Conservation (phyloP, 2,113 vertebrate species). For the Hemibagrus wyckioides region DNA sequence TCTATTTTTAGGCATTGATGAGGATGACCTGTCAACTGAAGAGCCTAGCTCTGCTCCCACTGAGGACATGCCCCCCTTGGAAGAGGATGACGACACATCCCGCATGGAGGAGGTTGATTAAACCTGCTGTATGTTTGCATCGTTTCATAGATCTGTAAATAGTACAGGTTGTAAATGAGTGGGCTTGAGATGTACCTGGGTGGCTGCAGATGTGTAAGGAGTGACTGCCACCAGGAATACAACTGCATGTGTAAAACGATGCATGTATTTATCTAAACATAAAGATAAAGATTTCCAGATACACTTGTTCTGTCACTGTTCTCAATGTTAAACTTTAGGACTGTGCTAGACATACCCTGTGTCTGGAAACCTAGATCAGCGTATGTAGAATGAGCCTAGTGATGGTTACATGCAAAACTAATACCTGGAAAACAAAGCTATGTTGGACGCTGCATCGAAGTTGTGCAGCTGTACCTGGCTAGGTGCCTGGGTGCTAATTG, state of each 20-base stretch:
- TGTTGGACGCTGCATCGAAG: neutral
- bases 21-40: slow-evolving; percentile 84
- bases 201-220: neutral
- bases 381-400: neutral
- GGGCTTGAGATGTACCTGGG: slow-evolving; percentile 22
- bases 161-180: slow-evolving; percentile 29
- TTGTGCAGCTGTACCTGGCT: slow-evolving; percentile 17
- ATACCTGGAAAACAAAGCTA: neutral
- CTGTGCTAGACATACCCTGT: neutral
- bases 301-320: neutral
- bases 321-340: neutral
- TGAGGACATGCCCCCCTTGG: slow-evolving; percentile 94
- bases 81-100: slow-evolving; percentile 92
- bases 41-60: slow-evolving; percentile 74
- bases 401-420: neutral
- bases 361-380: neutral
- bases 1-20: slow-evolving; percentile 84
- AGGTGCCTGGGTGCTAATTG: slow-evolving; percentile 29
- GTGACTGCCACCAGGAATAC: neutral
- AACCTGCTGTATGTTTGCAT: slow-evolving; percentile 2
- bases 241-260: slow-evolving; percentile 16
- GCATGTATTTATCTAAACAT: slow-evolving; percentile 20
- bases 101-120: slow-evolving; percentile 98
- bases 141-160: slow-evolving; percentile 16
- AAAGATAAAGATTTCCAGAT: neutral